Base-by-base conservation (phyloP, 2,797 vertebrate species). In the Carapus acus region DNA sequence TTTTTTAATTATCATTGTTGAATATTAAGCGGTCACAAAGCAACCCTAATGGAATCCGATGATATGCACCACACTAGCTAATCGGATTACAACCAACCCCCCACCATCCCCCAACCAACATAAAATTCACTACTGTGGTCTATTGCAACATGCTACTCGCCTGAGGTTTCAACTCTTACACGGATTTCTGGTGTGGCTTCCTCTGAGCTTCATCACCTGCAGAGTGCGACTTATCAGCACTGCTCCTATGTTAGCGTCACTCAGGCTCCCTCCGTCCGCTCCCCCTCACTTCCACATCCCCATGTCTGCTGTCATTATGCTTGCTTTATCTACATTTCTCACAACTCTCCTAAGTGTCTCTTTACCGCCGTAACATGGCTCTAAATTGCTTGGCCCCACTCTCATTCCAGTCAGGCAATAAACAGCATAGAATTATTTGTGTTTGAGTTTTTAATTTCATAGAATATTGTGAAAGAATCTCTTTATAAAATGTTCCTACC, bases 31-130 rank as follows among this genome's bases (percentile, higher is more conserved):
- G 41, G 13, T 54, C 46, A 67, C 65, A 80, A 76, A 69, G 39
- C 43, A 49, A 27, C 65, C 54, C 54, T 59, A 77, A 72, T 74
- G 62, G 56, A 76, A 72, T 78, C 57, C 51, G 18, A 65, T 79
- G 69, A 66, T 73, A 74, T 62, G 71, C 66, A 17, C 58, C 6
- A 17, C 20, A 7, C 23, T 14, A 4, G 46, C 64, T 82, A 70
- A 82, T 72, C 13, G 33, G 75, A 81, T 81, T 83, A 76, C 34
- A 48, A n/a, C n/a, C n/a, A n/a, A n/a, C 60, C 43, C 41, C 53
- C 34, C 61, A 8, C 5, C 24, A 9, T 34, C 36, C 66, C 55
- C 69, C 69, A 9, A 78, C 70, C 68, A 63, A 58, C 50, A 62
- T n/a, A n/a, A 44, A 57, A 34, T 36, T 69, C 51, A 62, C 46